phyloP scores from a whole-genome alignment of 2,888 invertebrate genomes.

The Diarsia mendica region DNA sequence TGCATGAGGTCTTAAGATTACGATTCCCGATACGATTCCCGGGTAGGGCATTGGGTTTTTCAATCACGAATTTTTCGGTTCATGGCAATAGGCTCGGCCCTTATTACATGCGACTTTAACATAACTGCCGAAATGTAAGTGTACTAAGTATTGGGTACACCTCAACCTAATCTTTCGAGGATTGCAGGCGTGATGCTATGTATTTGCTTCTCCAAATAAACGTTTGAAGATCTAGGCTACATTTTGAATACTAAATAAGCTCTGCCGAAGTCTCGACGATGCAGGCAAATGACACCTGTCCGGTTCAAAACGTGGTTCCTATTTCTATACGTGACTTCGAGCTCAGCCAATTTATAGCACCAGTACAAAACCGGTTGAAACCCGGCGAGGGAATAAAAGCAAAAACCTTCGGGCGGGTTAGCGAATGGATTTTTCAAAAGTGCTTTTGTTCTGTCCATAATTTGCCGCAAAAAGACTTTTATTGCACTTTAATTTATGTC shows the following conservation, averaged over 20 bases:
- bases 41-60: too few relatives aligned
- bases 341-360: slow-evolving; percentile 36
- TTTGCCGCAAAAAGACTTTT: neutral
- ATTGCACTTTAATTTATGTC: neutral
- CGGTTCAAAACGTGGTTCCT: slow-evolving; percentile 40
- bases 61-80: too few relatives aligned
- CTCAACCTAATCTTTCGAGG: too few relatives aligned
- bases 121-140: too few relatives aligned
- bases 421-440: neutral
- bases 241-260: slow-evolving; percentile 40
- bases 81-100: too few relatives aligned
- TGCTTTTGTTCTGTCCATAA: neutral
- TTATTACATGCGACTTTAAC: too few relatives aligned
- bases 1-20: too few relatives aligned
- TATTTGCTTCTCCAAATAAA: slow-evolving; percentile 17
- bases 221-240: slow-evolving; percentile 15
- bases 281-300: slow-evolving; percentile 44
- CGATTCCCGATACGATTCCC: too few relatives aligned
- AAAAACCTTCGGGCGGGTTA: slow-evolving; percentile 17
- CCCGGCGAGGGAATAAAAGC: slow-evolving; percentile 1
- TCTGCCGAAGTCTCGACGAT: slow-evolving; percentile 7
- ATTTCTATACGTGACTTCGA: slow-evolving; percentile 45
- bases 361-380: slow-evolving; percentile 22
- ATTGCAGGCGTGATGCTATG: neutral
- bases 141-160: too few relatives aligned